Percentiles rank a stretch among this genome's conserved stretches.
phyloP scores from a whole-genome alignment of 2,797 vertebrate species.

The Streptopelia turtur region DNA sequence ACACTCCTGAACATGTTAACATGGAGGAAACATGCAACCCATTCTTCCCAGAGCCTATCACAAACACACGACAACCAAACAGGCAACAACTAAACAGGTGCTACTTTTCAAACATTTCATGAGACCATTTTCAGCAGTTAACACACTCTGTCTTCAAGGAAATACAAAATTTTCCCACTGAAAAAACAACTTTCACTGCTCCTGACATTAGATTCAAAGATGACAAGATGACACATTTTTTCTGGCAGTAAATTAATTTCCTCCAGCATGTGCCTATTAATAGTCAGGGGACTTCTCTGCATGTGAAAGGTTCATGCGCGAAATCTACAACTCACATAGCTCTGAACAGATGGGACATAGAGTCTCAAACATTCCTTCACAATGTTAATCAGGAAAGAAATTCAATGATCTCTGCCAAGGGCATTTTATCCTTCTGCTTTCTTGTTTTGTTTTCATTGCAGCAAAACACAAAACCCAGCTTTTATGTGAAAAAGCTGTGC shows the following conservation, averaged over 20 bases:
- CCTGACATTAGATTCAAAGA: neutral
- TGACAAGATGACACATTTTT: neutral
- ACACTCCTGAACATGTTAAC: neutral
- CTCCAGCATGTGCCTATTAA: constrained; percentile 3
- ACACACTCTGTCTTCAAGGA: neutral
- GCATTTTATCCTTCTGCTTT: constrained; percentile 9
- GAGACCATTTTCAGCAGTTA: neutral
- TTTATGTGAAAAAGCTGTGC: neutral
- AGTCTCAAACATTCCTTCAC: neutral
- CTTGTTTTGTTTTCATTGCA: neutral
- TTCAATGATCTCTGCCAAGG: neutral
- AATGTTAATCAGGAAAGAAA: neutral
- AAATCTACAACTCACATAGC: neutral
- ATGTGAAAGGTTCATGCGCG: neutral
- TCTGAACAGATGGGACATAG: constrained; percentile 43
- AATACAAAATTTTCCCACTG: neutral
- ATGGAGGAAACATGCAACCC: neutral
- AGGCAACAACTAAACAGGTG: neutral
- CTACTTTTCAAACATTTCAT: neutral
- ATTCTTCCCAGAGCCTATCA: neutral
- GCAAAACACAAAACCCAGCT: neutral
- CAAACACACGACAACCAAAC: neutral
- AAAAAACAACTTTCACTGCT: neutral
- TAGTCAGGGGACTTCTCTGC: constrained; percentile 26
- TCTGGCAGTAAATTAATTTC: neutral